Evolutionary conservation across 1,140 invertebrate genomes (phyloP), one percentile per base, ranked within the genome.

Genomic region (Acromyrmex charruanus): DNA sequence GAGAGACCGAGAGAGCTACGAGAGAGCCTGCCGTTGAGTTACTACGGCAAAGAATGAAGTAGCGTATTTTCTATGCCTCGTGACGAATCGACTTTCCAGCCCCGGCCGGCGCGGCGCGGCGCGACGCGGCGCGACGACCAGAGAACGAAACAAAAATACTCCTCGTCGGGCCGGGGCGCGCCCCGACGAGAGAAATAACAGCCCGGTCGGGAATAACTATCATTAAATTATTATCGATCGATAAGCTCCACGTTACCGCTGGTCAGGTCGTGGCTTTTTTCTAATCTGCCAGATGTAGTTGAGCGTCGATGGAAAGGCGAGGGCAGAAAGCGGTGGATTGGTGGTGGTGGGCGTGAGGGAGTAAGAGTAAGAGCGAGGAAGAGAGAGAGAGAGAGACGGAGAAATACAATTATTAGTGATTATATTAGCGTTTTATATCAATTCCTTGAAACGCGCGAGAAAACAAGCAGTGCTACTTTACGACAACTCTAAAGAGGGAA

Each of bases 81-180:
- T 93, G 92, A 93, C 93, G 94, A 95, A 94, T 94, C 93, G 93
- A 95, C 92, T 95, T 94, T 93, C 90, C 93, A 93, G 92, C 87
- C 86, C 91, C 93, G 93, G 91, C 82, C 81, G 18, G 55, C 39
- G 39, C 35, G 25, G 25, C 25, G 1, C 25, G 25, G 1, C 25
- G 35, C 39, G 39, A 1, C 51, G 35, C 39, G 10, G 9, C 51
- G 51, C 51, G 89, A 80, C 88, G 91, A 90, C 74, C 90, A 44
- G 84, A 77, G 86, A 79, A 80, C 80, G 82, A 90, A 89, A 89
- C 84, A 89, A 91, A 92, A 91, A 91, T 90, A 92, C 88, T 89
- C 79, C 87, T n/a, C 69, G 49, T 21, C 87, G 65, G 69, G 49
- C 31, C 74, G 84, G 80, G 63, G 77, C 89, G 75, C 80, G 71